Base-by-base conservation (phyloP, 2,113 vertebrate species). In the Bombycilla garrulus region DNA sequence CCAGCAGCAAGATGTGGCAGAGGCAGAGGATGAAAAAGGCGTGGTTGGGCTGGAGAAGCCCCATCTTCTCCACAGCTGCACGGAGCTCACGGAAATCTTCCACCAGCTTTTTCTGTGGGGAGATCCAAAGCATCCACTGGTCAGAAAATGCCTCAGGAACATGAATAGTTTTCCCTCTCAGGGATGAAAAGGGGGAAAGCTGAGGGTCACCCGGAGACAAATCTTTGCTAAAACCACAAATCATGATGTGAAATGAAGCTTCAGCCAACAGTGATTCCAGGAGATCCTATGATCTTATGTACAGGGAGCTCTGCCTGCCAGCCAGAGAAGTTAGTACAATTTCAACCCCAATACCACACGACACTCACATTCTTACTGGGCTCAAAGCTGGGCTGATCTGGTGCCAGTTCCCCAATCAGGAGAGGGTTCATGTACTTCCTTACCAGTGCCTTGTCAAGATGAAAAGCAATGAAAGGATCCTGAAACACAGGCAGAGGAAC, bases 381-480 rank as follows among this genome's bases (percentile, higher is more conserved):
- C 92, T 98, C 98, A 64, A 98, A 96, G 94, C 97, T 98, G 89
- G 98, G 98, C 35, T 98, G 97, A 72, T 98, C 98, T 1, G 98
- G 98, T 66, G 98, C 97, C 91, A 98, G 97, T 19, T 98, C 98
- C 36, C 98, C 98, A 57, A 98, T 98, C 71, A 98, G 89, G 19
- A 98, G 98, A 0, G 98, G 93, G 10, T 38, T 96, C 98, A 98
- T 97, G 66, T 98, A 97, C 81, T 98, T 98, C 33, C 92, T 96
- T 23, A 98, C 98, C 22, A 98, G 87, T 15, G 89, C n/a, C 71
- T 98, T 97, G 94, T 98, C 95, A 48, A 98, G 97, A 83, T 98
- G 98, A 86, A 98, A 98, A 0, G 98, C 98, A 66, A 81, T 54
- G 88, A 98, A 98, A 19, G 98, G 98, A 94, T 98, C 98, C 98